A percentile compares a stretch with the other conserved stretches of the same genome.
phyloP scores from a whole-genome alignment of 2,113 vertebrate genomes.

The Notarius quadriscutis region DNA sequence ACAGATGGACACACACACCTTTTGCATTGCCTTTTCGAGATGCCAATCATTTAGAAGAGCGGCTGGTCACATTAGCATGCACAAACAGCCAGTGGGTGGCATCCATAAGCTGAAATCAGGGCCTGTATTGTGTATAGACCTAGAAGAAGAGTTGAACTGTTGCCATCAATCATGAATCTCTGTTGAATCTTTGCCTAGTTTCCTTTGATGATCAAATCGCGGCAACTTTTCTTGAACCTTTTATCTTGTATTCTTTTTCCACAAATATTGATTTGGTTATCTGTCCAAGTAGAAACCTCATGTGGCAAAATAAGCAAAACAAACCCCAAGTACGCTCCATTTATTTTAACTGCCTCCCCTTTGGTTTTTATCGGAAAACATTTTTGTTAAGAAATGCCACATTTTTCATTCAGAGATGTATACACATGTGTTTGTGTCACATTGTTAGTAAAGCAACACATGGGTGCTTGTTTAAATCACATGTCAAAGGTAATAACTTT shows the following conservation, averaged over 20 bases:
- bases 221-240: constrained; percentile 1
- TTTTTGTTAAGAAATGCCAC: constrained; percentile 8
- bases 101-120: constrained; percentile 32
- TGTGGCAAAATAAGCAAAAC: constrained; percentile 49
- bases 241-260: background rate
- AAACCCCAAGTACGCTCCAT: background rate
- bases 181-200: constrained; percentile 6
- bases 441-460: constrained; percentile 6
- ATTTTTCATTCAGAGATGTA: constrained; percentile 2
- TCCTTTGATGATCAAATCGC: constrained; percentile 10
- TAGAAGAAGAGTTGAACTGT: constrained; percentile 25
- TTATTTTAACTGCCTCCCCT: background rate
- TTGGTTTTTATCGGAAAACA: background rate
- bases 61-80: constrained; percentile 44
- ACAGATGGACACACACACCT: constrained; percentile 56
- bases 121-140: constrained; percentile 5
- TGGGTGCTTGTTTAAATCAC: constrained; percentile 9
- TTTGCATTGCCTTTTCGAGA: constrained; percentile 50
- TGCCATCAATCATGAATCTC: constrained; percentile 18
- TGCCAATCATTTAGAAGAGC: constrained; percentile 49
- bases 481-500: background rate
- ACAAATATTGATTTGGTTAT: constrained; percentile 25
- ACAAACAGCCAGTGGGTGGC: constrained; percentile 42
- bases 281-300: constrained; percentile 24
- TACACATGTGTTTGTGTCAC: constrained; percentile 15